Conservation (phyloP, 2,888 invertebrate species). For the Sussaba pulchella region DNA sequence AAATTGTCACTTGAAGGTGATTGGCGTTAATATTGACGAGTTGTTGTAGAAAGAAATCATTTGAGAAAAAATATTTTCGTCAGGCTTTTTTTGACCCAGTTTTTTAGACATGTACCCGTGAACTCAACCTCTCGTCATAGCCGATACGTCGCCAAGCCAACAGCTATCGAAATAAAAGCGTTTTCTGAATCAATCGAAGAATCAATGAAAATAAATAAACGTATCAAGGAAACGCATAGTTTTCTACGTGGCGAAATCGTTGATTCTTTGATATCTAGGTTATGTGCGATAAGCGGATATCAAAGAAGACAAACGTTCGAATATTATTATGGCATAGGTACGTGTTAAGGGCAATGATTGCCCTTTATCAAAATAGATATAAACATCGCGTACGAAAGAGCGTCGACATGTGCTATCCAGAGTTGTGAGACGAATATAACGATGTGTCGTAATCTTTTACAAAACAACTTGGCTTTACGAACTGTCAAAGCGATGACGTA, state of each 20-base stretch:
- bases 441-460: background rate
- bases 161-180: background rate
- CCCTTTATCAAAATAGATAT: conserved; percentile 2
- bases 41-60: too few species aligned
- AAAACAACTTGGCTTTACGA: conserved; percentile 2
- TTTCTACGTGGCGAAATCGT: background rate
- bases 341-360: background rate
- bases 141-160: background rate
- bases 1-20: too few species aligned
- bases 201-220: background rate
- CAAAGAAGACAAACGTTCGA: conserved; percentile 3
- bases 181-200: background rate
- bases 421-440: too few species aligned
- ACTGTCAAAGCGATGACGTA: conserved; percentile 37
- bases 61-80: too few species aligned
- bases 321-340: conserved; percentile 10
- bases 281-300: conserved; percentile 11
- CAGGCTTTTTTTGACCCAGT: background rate
- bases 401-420: conserved; percentile 2
- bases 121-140: conserved; percentile 17
- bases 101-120: background rate
- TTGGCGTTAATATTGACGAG: too few species aligned
- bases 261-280: conserved; percentile 18
- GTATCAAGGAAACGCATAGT: background rate
- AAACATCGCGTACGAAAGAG: background rate